These are phyloP conservation scores for Toxotes lorentzi DNA, from an alignment of 2,797 vertebrate species.

Conservation along the genomic window DNA sequence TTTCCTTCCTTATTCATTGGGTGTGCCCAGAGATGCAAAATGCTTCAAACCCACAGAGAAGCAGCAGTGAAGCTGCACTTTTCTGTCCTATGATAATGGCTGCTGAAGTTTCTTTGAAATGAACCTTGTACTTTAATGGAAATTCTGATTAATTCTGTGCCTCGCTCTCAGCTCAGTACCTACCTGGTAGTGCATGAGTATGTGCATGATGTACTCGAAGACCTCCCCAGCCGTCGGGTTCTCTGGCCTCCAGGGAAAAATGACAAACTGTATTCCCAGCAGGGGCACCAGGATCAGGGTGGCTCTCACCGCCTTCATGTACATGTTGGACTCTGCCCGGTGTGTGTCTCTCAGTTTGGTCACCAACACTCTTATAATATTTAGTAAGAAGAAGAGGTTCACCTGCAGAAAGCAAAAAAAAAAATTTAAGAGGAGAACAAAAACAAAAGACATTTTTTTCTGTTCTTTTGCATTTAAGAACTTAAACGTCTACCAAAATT, in stretches of 20 bases:
- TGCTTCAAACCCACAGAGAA: background rate
- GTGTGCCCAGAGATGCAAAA: background rate
- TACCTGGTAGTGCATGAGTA: constrained; percentile 98
- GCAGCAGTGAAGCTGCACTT: background rate
- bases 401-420: constrained; percentile 82
- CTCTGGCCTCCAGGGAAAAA: constrained; percentile 97
- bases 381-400: constrained; percentile 97
- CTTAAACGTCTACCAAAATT: background rate
- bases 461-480: background rate
- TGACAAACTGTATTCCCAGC: constrained; percentile 96
- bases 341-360: constrained; percentile 95
- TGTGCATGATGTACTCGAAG: constrained; percentile 98
- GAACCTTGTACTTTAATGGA: constrained; percentile 6
- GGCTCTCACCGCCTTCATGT: constrained; percentile 98
- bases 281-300: constrained; percentile 96
- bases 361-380: constrained; percentile 96
- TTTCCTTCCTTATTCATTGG: background rate
- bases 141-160: constrained; percentile 1
- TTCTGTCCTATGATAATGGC: background rate
- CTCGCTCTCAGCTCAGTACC: constrained; percentile 12
- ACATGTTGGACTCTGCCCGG: constrained; percentile 95
- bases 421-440: background rate
- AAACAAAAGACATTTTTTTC: background rate
- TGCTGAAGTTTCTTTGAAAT: constrained; percentile 8
- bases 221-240: constrained; percentile 93